Evolutionary conservation across 1,140 invertebrate species (phyloP), one percentile per base, ranked within the genome.

Genomic region (Drosophila saltans): DNA sequence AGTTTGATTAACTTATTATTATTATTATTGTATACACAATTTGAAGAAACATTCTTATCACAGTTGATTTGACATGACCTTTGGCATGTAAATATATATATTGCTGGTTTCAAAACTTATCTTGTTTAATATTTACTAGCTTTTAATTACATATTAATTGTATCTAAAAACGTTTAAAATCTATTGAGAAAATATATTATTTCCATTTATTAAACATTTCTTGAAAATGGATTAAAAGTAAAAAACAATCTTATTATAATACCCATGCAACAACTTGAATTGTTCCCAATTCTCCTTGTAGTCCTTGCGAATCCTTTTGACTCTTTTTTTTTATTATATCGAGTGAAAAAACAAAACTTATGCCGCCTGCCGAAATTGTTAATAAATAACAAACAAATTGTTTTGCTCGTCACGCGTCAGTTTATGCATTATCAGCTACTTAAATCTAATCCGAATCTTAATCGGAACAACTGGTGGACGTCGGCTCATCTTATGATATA

Each of bases 1-100:
- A 90, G 84, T 90, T 89, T 79, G 81, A 84, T 90, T 89, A 90
- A 89, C 85, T 79, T 84, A 89, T 90, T 80, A 78, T 57, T 60
- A 78, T 57, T 64, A 33, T 62, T 16, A 16, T 16, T 16, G 16
- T 16, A 16, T 16, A 16, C 16, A 24, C 45, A 8, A 43, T 40
- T 72, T 78, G 33, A 9, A 39, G 48, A 41, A 9, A 60, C 39
- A 43, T 78, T 59, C 8, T 26, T 36, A 36, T 36, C 33, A 2
- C 33, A 36, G 33, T 36, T 3, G 33, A 3, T 36, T 5, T 36
- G 33, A 36, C 33, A 36, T 36, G 33, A 7, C 3, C 33, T 36
- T 36, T 36, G 33, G 3, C 6, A 36, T 36, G 6, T 36, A 3
- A 30, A 3, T 30, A 30, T 0, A 30, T 36, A 4, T 30, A 30